Evolutionary conservation across 2,113 vertebrate genomes (phyloP).

Genomic region (Cyprinodon brontotheroides): DNA sequence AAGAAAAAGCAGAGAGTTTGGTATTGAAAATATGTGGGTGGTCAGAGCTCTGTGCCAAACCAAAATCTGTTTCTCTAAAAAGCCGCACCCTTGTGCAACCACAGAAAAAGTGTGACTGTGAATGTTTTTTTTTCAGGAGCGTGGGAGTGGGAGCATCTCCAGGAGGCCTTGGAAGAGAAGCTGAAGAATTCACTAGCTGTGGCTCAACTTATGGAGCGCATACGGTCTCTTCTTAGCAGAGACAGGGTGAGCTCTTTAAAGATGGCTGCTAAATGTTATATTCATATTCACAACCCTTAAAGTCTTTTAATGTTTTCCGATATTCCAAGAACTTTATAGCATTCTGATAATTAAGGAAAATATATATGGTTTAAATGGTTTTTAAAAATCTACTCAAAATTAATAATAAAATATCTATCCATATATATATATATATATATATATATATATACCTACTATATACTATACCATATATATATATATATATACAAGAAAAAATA

Average conservation of each 20-base stretch:
- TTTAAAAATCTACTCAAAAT: too few relatives aligned
- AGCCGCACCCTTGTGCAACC: slow-evolving; percentile 23
- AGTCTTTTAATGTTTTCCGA: not conserved
- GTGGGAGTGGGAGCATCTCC: slow-evolving; percentile 91
- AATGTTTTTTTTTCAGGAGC: slow-evolving; percentile 81
- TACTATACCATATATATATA: too few relatives aligned
- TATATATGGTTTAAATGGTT: too few relatives aligned
- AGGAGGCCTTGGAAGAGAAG: slow-evolving; percentile 90
- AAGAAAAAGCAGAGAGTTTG: slow-evolving; percentile 23
- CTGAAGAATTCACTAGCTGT: slow-evolving; percentile 87
- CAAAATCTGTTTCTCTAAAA: slow-evolving; percentile 29
- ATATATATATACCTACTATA: too few relatives aligned
- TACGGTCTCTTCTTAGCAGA: slow-evolving; percentile 86
- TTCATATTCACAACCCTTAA: not conserved
- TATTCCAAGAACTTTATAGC: too few relatives aligned
- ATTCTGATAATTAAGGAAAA: too few relatives aligned
- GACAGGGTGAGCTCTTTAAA: slow-evolving; percentile 73
- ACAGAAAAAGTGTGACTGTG: slow-evolving; percentile 38
- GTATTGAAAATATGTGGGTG: slow-evolving; percentile 35
- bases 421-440: too few relatives aligned
- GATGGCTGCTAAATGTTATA: not conserved
- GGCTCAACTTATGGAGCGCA: slow-evolving; percentile 87
- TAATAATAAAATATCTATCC: too few relatives aligned
- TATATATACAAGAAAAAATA: too few relatives aligned
- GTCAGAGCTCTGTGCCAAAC: slow-evolving; percentile 23